Base-by-base conservation (phyloP, 2,888 invertebrate genomes). In the Ophioninae sp. region DNA sequence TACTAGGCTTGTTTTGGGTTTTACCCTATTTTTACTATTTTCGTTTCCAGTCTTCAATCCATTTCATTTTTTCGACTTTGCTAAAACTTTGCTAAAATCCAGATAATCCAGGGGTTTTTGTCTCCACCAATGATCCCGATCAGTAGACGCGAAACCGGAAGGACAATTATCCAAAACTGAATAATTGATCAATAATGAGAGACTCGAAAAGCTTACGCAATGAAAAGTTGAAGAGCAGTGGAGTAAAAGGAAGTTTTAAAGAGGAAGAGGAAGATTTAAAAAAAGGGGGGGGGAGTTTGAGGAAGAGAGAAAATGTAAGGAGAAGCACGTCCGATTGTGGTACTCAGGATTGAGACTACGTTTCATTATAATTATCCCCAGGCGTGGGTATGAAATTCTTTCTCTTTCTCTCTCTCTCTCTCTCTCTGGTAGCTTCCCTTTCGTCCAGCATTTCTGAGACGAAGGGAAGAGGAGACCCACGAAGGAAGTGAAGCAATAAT, bases 321-420 rank as follows among this genome's bases (percentile, higher is more conserved):
- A 90, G 89, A 89, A 86, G 86, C 89, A 86, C 87, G 84, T 87
- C 85, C 86, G 85, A 90, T 88, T 89, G 89, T 85, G 85, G 85
- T 84, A 75, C 81, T 59, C 51, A 81, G 86, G 68, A 78, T 85
- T 86, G 86, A 81, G 83, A 87, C 86, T 87, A 87, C 88, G 87
- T 88, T 90, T 90, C 89, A 90, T 89, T 89, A 89, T 89, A 90
- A 90, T 90, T 90, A 89, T 89, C 86, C 86, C 82, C 84, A 85
- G 81, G 79, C 65, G 78, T 75, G 74, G 80, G 75, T 64, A 74
- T 56, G 7, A 37, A 56, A 61, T 51, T 69, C 74, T 71, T 65
- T 74, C 74, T 56, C 51, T 51, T n/a, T 51, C 30, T 69, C 51
- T 56, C 69, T 44, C n/a, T 69, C 58, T 59, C 77, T 8, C 9